A percentile compares a stretch with the other conserved stretches of the same genome.
Evolutionary conservation across 2,113 vertebrate species (phyloP).

Genomic region (Python bivittatus): DNA sequence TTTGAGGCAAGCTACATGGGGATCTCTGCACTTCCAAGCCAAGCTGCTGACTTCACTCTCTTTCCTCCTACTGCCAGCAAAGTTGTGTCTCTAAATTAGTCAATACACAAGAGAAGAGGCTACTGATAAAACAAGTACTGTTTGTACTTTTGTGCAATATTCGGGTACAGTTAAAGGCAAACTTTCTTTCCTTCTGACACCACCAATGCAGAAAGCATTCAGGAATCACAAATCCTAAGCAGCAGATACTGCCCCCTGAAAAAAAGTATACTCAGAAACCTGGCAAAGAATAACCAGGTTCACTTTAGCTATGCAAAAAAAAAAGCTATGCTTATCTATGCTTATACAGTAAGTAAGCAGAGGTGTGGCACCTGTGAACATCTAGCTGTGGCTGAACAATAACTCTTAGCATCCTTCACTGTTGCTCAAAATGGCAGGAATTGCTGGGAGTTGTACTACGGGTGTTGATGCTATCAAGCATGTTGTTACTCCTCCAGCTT

Average conservation of each 20-base stretch:
- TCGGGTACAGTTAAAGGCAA: slow-evolving; percentile 14
- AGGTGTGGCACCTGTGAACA: background rate
- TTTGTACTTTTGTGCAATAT: background rate
- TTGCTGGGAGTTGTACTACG: background rate
- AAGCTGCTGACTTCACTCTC: slow-evolving; percentile 20
- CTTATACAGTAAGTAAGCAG: background rate
- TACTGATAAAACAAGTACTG: slow-evolving; percentile 24
- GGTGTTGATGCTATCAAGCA: background rate
- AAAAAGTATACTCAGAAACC: background rate
- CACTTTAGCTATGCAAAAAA: background rate
- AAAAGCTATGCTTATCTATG: background rate
- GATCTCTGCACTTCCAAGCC: slow-evolving; percentile 4
- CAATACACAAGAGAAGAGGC: background rate
- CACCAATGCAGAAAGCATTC: background rate
- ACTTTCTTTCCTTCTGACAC: slow-evolving; percentile 8
- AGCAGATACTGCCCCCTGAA: background rate
- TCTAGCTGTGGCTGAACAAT: background rate
- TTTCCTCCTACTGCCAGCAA: slow-evolving; percentile 10
- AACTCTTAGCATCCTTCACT: background rate
- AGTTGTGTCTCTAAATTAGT: background rate
- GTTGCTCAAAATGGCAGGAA: background rate
- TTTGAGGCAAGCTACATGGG: background rate
- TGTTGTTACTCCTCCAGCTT: background rate
- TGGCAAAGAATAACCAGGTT: background rate
- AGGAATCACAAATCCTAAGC: background rate